Conservation (phyloP, 2,113 vertebrate species). For the Atrichornis clamosus region DNA sequence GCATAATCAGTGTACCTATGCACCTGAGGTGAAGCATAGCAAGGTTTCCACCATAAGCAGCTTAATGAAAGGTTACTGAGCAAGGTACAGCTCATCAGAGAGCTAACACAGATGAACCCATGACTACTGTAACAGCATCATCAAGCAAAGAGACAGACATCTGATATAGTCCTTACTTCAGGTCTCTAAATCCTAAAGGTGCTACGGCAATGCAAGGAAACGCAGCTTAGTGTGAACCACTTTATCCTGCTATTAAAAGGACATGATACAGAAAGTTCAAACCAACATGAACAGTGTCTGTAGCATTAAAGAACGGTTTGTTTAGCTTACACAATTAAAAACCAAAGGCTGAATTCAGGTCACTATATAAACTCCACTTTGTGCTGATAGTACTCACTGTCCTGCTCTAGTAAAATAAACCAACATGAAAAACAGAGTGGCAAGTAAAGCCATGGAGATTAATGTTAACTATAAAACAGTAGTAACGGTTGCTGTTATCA, state of each 20-base stretch:
- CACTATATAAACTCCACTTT: background rate
- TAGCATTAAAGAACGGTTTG: background rate
- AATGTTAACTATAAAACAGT: background rate
- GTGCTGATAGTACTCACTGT: background rate
- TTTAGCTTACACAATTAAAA: background rate
- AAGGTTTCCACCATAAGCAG: background rate
- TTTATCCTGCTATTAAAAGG: background rate
- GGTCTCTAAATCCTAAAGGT: background rate
- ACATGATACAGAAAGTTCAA: background rate
- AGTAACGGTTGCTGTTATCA: background rate
- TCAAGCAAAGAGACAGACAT: background rate
- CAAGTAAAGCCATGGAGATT: background rate
- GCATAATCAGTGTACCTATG: background rate
- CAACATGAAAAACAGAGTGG: background rate
- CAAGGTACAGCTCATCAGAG: background rate
- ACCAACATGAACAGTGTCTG: background rate
- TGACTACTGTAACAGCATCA: background rate
- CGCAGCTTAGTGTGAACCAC: background rate
- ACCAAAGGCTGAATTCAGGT: background rate
- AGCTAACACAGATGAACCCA: background rate
- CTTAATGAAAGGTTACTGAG: background rate
- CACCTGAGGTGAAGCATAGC: background rate
- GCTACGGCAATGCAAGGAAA: background rate
- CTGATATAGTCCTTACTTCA: rapidly evolving
- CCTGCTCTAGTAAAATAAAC: background rate